Evolutionary conservation across 2,113 vertebrate genomes (phyloP), one percentile per base, ranked within the genome.

Genomic region (Cariama cristata): DNA sequence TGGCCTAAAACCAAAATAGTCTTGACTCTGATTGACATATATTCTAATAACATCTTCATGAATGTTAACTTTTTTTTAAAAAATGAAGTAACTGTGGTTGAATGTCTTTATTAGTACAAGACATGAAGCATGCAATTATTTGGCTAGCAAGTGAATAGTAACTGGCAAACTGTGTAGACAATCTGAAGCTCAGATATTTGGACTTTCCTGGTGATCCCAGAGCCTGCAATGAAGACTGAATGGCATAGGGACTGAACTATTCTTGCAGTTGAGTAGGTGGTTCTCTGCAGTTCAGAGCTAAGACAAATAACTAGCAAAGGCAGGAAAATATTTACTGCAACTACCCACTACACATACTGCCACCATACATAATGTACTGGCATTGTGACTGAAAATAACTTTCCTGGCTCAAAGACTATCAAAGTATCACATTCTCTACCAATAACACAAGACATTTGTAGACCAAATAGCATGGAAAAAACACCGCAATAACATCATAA

Each of bases 321-420:
- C 94, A 94, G 68, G 82, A 86, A 97, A 97, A 97, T 96, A 96
- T 97, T 97, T 95, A 92, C 76, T 76, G 90, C 73, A 80, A 86
- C 96, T 93, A 94, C 94, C 95, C 76, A 94, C 92, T 49, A 52
- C 84, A 84, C 93, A 91, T 86, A 30, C 80, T 94, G 95, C 62
- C 73, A 92, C 45, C 42, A 94, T 72, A 95, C 93, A 86, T 47
- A 68, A 60, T 92, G 96, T 96, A 92, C 89, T 84, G 12, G 77
- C 77, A 89, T 68, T 94, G 60, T 79, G 69, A 52, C 74, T 93
- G 80, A 94, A 95, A 96, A 96, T 95, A 95, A 96, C 66, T 93
- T 94, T 58, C 26, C 69, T 85, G 32, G 20, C 68, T 82, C 62
- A 58, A 82, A 89, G 86, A 66, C 53, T 93, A 79, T 62, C 56